Evolutionary conservation across 2,797 vertebrate genomes (phyloP), one percentile per base, ranked within the genome.

Genomic region (Synaphobranchus kaupii): DNA sequence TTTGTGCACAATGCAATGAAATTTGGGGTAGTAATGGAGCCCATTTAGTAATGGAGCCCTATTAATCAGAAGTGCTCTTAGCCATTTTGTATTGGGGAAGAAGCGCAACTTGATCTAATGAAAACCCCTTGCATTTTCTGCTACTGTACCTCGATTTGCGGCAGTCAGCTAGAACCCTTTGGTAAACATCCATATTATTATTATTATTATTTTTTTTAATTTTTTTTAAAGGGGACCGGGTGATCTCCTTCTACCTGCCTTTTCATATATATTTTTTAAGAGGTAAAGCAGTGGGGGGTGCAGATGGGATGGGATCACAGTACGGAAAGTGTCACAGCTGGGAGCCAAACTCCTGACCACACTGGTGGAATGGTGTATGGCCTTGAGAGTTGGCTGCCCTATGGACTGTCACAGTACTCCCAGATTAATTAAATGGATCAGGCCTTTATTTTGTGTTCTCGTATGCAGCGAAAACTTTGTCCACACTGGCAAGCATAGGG

Each of bases 41-140:
- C 83, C 80, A 68, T 66, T 87, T 83, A 87, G n/a, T n/a, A n/a
- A n/a, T n/a, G n/a, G n/a, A n/a, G n/a, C 63, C 39, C 25, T 20
- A 50, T 68, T 71, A 48, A 48, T 68, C 60, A 66, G 68, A 71
- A 71, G 84, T 68, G 60, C 60, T 68, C 60, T 71, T n/a, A 71
- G 58, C 25, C 60, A 50, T 85, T 85, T 85, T 63, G 39, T n/a
- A 47, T 66, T 47, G 22, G 39, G 39, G 20, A 85, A 85, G 44
- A 47, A 68, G 63, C n/a, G 50, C 20, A 66, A 22, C 25, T 85
- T 20, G 60, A 50, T 7, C 84, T 47, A 60, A 68, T 66, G 63
- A 50, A 71, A 68, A 56, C 58, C 31, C 34, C 20, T 48, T n/a
- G 22, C 10, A 71, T 85, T 68, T 48, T 68, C 10, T 44, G 39